phyloP scores from a whole-genome alignment of 2,888 invertebrate genomes.

The Catocala sponsa region DNA sequence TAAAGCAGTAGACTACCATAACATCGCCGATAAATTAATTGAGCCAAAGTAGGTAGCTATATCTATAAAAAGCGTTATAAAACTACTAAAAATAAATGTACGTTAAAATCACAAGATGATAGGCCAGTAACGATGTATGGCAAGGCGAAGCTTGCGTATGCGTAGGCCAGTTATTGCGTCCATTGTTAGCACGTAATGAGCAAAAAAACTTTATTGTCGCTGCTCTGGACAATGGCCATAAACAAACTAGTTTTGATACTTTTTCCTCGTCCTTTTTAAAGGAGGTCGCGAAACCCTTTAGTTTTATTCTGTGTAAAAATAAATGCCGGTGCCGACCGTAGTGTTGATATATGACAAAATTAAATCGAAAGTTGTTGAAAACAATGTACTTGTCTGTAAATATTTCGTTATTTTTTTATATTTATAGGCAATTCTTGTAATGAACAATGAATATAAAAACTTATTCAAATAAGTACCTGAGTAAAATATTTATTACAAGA shows the following conservation, averaged over 20 bases:
- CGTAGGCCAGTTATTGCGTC: constrained; percentile 58
- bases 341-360: not conserved
- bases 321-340: not conserved
- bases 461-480: too few relatives aligned
- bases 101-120: constrained; percentile 41
- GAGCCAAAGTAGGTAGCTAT: constrained; percentile 18
- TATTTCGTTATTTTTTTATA: too few relatives aligned
- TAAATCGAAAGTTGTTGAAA: too few relatives aligned
- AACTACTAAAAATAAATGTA: constrained; percentile 38
- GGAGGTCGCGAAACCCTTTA: constrained; percentile 39
- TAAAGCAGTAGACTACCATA: too few relatives aligned
- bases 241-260: constrained; percentile 55
- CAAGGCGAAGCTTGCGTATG: constrained; percentile 33
- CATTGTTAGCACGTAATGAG: constrained; percentile 68
- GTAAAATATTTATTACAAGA: too few relatives aligned
- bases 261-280: constrained; percentile 45
- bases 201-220: constrained; percentile 56
- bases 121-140: constrained; percentile 43
- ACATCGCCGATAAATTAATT: constrained; percentile 2
- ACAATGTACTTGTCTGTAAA: too few relatives aligned
- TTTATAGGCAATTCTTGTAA: too few relatives aligned
- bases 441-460: too few relatives aligned
- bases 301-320: constrained; percentile 13
- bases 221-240: constrained; percentile 61
- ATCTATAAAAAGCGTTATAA: constrained; percentile 30